Conservation (phyloP, 1,140 invertebrate species). For the Dendrolimus punctatus region DNA sequence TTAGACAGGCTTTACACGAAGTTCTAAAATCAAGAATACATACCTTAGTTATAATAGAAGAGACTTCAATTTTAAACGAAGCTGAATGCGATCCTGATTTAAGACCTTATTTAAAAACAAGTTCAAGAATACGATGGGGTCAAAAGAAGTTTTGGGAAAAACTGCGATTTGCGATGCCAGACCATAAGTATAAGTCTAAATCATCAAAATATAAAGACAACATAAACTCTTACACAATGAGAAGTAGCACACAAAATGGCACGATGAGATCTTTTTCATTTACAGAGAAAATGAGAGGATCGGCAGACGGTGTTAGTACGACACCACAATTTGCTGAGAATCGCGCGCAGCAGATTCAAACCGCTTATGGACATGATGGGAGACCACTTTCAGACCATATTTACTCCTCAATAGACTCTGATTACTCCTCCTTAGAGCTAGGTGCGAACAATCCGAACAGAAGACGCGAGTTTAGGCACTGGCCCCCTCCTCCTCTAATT, state of each 20-base stretch:
- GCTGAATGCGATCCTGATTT: conserved; percentile 90
- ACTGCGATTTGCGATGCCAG: conserved; percentile 89
- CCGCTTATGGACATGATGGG: conserved; percentile 52
- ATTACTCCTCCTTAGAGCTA: conserved; percentile 76
- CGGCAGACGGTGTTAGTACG: conserved; percentile 41
- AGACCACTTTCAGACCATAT: conserved; percentile 88
- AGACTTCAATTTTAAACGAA: conserved; percentile 81
- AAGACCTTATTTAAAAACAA: conserved; percentile 89
- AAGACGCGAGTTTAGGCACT: conserved; percentile 57
- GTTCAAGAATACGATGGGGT: conserved; percentile 86
- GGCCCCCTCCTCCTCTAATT: conserved; percentile 59
- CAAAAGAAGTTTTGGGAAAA: conserved; percentile 95
- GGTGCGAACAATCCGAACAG: conserved; percentile 54
- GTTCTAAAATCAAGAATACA: conserved; percentile 85
- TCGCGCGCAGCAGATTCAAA: conserved; percentile 53
- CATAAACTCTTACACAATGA: conserved; percentile 83
- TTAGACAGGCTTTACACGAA: conserved; percentile 87
- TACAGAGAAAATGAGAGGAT: conserved; percentile 55
- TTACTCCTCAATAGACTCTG: conserved; percentile 90
- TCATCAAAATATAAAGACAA: conserved; percentile 77
- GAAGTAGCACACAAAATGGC: conserved; percentile 74
- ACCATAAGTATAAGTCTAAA: conserved; percentile 56
- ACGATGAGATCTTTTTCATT: conserved; percentile 64
- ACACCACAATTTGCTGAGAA: conserved; percentile 45
- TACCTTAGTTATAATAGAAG: conserved; percentile 89